Percentiles rank a stretch among this genome's conserved stretches.
Conservation (phyloP, 2,797 vertebrate species). For the Cuculus canorus region DNA sequence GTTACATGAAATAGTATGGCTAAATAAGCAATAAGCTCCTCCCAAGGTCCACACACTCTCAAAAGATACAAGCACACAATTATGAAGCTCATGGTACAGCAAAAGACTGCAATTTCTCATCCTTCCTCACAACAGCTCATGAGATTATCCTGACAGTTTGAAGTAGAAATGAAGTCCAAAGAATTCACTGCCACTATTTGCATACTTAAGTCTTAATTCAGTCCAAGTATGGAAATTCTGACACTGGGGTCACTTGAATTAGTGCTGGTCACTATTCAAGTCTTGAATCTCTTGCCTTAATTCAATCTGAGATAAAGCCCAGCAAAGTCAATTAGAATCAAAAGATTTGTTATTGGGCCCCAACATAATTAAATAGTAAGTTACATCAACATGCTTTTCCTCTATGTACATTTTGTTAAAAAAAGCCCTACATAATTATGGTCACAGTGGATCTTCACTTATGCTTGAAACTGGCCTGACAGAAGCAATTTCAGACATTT, state of each 20-base stretch:
- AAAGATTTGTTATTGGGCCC: background rate
- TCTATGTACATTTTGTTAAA: background rate
- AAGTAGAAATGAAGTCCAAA: background rate
- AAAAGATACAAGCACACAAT: background rate
- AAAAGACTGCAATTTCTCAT: background rate
- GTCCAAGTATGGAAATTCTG: background rate
- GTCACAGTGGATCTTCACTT: background rate
- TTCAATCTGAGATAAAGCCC: background rate
- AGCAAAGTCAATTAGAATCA: background rate
- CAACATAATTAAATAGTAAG: background rate
- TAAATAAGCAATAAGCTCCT: background rate
- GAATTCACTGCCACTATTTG: background rate
- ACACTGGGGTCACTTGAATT: background rate
- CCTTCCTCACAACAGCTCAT: background rate
- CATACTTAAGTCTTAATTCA: background rate
- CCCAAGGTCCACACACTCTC: background rate
- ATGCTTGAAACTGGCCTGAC: background rate
- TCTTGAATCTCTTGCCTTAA: background rate
- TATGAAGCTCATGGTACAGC: fast-evolving
- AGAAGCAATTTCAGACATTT: background rate
- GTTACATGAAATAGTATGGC: background rate
- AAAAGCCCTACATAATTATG: background rate
- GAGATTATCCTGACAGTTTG: background rate
- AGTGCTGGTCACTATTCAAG: background rate
- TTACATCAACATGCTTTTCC: background rate